These are phyloP conservation scores for Zaprionus obscuricornis DNA, from an alignment of 2,888 invertebrate genomes.

Conservation along the genomic window DNA sequence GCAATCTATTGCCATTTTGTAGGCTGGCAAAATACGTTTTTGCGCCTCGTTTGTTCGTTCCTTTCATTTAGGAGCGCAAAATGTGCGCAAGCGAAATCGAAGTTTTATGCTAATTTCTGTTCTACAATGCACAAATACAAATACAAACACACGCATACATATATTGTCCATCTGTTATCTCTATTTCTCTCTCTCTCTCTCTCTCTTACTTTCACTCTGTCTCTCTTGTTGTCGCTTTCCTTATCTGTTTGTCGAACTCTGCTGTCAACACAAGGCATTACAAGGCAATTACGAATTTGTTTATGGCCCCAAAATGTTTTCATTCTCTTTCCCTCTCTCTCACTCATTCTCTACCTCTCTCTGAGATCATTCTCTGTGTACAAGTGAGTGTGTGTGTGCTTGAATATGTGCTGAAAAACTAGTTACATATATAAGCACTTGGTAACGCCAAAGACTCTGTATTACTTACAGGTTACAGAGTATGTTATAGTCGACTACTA, in stretches of 20 bases:
- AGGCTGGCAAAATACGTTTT: conserved; percentile 59
- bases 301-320: conserved; percentile 60
- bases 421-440: too few relatives aligned
- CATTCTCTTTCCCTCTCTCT: too few relatives aligned
- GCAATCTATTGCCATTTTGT: conserved; percentile 73
- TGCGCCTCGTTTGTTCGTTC: conserved; percentile 22
- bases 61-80: too few relatives aligned
- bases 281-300: conserved; percentile 79
- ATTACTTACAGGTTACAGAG: too few relatives aligned
- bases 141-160: conserved; percentile 6
- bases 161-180: conserved; percentile 18
- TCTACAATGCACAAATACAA: conserved; percentile 7
- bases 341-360: conserved; percentile 25
- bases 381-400: too few relatives aligned
- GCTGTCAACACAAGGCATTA: conserved; percentile 78
- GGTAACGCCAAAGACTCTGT: too few relatives aligned
- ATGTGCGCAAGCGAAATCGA: conserved; percentile 67
- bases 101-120: conserved; percentile 72
- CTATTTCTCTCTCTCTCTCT: conserved; percentile 10
- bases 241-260: conserved; percentile 71
- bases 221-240: conserved; percentile 23
- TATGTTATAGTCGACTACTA: too few relatives aligned
- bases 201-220: conserved; percentile 10
- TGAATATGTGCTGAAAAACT: too few relatives aligned
- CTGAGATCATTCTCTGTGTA: too few relatives aligned